Evolutionary conservation across 1,140 invertebrate genomes (phyloP).

Genomic region (Stegodyphus dumicola): DNA sequence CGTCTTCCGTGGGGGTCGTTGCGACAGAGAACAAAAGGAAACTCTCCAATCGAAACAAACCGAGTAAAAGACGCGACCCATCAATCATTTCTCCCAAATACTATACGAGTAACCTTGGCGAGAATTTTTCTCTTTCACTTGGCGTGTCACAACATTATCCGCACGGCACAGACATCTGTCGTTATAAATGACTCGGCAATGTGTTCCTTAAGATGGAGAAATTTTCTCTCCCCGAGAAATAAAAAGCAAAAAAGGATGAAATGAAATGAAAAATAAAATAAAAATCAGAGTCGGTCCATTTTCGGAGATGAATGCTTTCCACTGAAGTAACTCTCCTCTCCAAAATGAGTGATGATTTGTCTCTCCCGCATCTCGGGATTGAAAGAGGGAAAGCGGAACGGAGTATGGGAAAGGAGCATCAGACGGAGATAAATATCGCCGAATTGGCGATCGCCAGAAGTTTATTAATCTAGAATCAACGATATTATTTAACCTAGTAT

Average conservation of each 20-base stretch:
- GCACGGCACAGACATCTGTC: conserved; percentile 58
- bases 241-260: conserved; percentile 29
- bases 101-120: conserved; percentile 40
- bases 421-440: background rate
- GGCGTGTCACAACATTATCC: conserved; percentile 61
- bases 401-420: conserved; percentile 5
- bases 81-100: conserved; percentile 52
- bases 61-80: background rate
- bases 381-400: conserved; percentile 56
- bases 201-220: conserved; percentile 60
- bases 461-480: no score
- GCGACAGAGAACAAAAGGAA: no score
- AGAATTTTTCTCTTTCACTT: conserved; percentile 60
- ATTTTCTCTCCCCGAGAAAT: conserved; percentile 46
- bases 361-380: conserved; percentile 60
- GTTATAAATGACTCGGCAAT: conserved; percentile 60
- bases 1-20: background rate
- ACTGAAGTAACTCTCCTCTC: conserved; percentile 55
- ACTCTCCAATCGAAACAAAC: no score
- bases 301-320: conserved; percentile 60
- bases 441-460: conserved; percentile 11
- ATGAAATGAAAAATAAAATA: conserved; percentile 39
- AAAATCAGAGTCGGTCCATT: conserved; percentile 58
- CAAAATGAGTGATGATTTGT: conserved; percentile 61
- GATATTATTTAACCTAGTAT: no score